Evolutionary conservation across 2,797 vertebrate genomes (phyloP), one percentile per base, ranked within the genome.

Genomic region (Tenualosa ilisha): DNA sequence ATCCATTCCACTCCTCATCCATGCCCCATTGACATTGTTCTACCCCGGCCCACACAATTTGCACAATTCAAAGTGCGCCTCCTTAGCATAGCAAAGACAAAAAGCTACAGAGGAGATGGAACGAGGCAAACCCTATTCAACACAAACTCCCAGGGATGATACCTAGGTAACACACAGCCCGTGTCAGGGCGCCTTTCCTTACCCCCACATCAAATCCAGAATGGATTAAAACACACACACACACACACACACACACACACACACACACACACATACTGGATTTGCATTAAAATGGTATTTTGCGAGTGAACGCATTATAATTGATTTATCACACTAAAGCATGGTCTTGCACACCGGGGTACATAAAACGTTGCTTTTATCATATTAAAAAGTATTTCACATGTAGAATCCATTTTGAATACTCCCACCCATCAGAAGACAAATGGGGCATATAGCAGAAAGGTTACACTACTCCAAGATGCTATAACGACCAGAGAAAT

Each of bases 21-120:
- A 91, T 90, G 91, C 86, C 89, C 91, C 89, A 91, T 92, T 95
- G 93, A 95, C 93, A 93, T 94, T 92, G 95, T 94, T 94, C 93
- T 93, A 84, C 84, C 65, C 83, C 89, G 82, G 89, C 91, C 90
- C 91, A 91, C 91, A 90, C 89, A 90, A 91, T 89, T 90, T 87
- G 88, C 92, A 89, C 91, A 89, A 93, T 93, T 94, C 91, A 93
- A 87, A 89, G 88, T 89, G 87, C 61, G 86, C 86, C 89, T 86
- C 43, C 79, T 79, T 40, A 79, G 26, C 40, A 40, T 40, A 82
- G 61, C 82, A 82, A 87, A 86, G 86, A 89, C 86, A 83, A 90
- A 86, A 87, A 86, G 81, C 83, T 81, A 86, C 87, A 85, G 86
- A 91, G 89, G 90, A 85, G 86, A 90, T 86, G 88, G 87, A 90